Conservation (phyloP, 2,113 vertebrate species). For the Pollimyrus isidori region DNA sequence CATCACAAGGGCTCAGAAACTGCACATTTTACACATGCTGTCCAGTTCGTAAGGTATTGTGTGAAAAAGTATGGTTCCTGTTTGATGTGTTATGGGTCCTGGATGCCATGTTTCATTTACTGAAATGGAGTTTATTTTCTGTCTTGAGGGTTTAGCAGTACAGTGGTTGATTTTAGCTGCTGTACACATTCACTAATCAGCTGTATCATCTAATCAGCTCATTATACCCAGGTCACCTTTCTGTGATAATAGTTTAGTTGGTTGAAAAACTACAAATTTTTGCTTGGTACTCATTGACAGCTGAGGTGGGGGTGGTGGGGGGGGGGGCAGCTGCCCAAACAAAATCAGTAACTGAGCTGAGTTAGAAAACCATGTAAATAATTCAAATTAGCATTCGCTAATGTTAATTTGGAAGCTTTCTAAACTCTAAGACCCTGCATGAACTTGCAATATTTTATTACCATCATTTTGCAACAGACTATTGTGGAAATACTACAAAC, state of each 20-base stretch:
- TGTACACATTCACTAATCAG: not conserved
- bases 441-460: not conserved
- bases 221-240: not conserved
- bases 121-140: not conserved
- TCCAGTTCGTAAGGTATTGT: not conserved
- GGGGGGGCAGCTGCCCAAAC: not conserved
- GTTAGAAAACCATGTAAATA: not conserved
- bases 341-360: not conserved
- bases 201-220: not conserved
- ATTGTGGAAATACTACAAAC: not conserved
- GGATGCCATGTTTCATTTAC: not conserved
- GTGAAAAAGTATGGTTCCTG: not conserved
- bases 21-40: not conserved
- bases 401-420: not conserved
- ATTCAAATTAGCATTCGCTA: not conserved
- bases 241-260: not conserved
- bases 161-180: not conserved
- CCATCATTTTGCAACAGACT: not conserved
- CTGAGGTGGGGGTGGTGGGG: not conserved
- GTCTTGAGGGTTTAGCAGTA: not conserved
- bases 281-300: not conserved
- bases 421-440: not conserved
- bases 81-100: not conserved
- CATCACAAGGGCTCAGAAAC: not conserved
- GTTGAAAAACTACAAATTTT: not conserved